Conservation (phyloP, 2,797 vertebrate genomes). For the Pangasius djambal region DNA sequence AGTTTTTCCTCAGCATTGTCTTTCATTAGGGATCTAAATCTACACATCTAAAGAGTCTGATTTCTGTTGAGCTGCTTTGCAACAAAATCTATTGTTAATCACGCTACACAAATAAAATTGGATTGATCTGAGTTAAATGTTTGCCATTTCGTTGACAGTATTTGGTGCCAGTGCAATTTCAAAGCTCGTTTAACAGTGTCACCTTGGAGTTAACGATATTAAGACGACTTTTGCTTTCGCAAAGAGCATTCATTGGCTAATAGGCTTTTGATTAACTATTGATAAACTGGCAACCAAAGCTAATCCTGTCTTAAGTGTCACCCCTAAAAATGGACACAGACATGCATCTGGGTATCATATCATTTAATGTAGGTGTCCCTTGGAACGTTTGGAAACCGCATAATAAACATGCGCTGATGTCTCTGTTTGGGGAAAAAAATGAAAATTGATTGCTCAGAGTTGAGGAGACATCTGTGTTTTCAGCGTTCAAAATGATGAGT, state of each 20-base stretch:
- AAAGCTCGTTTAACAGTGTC: constrained; percentile 37
- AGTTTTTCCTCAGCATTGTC: background rate
- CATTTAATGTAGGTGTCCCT: background rate
- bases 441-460: background rate
- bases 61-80: background rate
- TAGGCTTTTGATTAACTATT: constrained; percentile 23
- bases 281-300: background rate
- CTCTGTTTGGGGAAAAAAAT: background rate
- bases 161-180: constrained; percentile 7
- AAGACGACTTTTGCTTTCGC: background rate
- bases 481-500: background rate
- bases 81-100: background rate
- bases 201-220: constrained; percentile 37
- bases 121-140: background rate
- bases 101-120: background rate
- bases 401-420: background rate
- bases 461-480: constrained; percentile 8
- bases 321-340: background rate
- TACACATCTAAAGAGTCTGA: background rate
- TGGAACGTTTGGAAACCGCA: background rate
- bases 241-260: constrained; percentile 20
- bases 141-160: constrained; percentile 16
- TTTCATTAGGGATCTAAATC: background rate
- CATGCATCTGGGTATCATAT: background rate
- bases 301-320: constrained; percentile 7